These are phyloP conservation scores for Trichomycterus rosablanca DNA, from an alignment of 2,113 vertebrate genomes.

Conservation along the genomic window DNA sequence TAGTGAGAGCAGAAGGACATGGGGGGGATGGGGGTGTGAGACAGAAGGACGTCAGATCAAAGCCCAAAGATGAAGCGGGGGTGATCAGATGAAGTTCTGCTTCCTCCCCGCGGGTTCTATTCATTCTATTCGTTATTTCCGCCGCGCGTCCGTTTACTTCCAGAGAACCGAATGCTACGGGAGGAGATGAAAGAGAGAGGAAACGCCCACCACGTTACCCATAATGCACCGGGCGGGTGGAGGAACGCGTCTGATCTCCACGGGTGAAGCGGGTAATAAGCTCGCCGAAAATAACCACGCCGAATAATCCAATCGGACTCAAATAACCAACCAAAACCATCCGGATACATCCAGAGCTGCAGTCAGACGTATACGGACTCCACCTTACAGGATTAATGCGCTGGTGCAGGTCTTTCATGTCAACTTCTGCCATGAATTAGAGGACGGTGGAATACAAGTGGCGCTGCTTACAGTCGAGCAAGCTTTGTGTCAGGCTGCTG, in stretches of 20 bases:
- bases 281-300: background rate
- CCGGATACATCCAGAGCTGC: conserved; percentile 26
- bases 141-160: conserved; percentile 35
- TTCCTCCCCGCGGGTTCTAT: conserved; percentile 39
- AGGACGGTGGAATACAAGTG: too few relatives aligned
- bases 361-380: too few relatives aligned
- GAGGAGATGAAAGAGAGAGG: conserved; percentile 15
- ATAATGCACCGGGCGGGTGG: conserved; percentile 27
- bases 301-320: background rate
- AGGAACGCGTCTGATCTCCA: conserved; percentile 39
- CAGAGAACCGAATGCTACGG: conserved; percentile 15
- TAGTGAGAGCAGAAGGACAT: too few relatives aligned
- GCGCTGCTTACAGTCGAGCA: too few relatives aligned
- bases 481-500: too few relatives aligned
- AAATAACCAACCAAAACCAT: background rate
- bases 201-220: conserved; percentile 45
- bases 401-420: too few relatives aligned
- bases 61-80: background rate
- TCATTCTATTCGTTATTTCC: conserved; percentile 41
- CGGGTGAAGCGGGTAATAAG: conserved; percentile 49
- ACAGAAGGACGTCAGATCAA: conserved; percentile 34
- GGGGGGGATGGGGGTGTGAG: conserved; percentile 33
- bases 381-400: too few relatives aligned
- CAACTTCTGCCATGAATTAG: too few relatives aligned
- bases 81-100: conserved; percentile 37